Evolutionary conservation across 1,140 invertebrate species (phyloP).

Genomic region (Sinonovacula constricta): DNA sequence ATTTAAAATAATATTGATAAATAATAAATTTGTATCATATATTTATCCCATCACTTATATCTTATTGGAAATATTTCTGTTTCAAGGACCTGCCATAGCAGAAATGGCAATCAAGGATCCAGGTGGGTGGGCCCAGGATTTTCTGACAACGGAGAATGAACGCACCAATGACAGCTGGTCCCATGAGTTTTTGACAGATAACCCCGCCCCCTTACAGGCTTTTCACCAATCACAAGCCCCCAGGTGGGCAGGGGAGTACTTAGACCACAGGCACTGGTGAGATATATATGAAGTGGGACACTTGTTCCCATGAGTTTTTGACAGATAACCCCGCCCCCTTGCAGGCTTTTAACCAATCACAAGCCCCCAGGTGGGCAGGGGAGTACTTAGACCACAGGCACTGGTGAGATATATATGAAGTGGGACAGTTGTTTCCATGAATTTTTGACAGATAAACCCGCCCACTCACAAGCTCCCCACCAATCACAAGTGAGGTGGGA

Average conservation of each 20-base stretch:
- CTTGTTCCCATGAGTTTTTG: constrained; percentile 57
- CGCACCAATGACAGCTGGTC: constrained; percentile 51
- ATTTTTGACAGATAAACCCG: constrained; percentile 50
- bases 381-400: constrained; percentile 81
- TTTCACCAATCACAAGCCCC: constrained; percentile 51
- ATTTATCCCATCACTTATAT: too few relatives aligned
- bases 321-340: constrained; percentile 44
- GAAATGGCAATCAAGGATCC: constrained; percentile 72
- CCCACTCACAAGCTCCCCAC: constrained; percentile 17
- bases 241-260: constrained; percentile 83
- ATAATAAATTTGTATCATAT: too few relatives aligned
- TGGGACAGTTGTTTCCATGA: constrained; percentile 59
- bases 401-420: too few relatives aligned
- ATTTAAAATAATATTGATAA: too few relatives aligned
- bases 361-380: constrained; percentile 80
- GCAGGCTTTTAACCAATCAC: constrained; percentile 28
- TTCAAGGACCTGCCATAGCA: constrained; percentile 80
- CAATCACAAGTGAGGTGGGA: constrained; percentile 76
- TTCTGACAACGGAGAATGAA: constrained; percentile 60
- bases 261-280: constrained; percentile 77
- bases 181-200: constrained; percentile 49
- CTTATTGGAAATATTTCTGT: too few relatives aligned
- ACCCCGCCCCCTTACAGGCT: constrained; percentile 34
- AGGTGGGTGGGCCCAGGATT: constrained; percentile 75
- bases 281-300: too few relatives aligned